Evolutionary conservation across 2,113 vertebrate species (phyloP).

Genomic region (Helogale parvula): DNA sequence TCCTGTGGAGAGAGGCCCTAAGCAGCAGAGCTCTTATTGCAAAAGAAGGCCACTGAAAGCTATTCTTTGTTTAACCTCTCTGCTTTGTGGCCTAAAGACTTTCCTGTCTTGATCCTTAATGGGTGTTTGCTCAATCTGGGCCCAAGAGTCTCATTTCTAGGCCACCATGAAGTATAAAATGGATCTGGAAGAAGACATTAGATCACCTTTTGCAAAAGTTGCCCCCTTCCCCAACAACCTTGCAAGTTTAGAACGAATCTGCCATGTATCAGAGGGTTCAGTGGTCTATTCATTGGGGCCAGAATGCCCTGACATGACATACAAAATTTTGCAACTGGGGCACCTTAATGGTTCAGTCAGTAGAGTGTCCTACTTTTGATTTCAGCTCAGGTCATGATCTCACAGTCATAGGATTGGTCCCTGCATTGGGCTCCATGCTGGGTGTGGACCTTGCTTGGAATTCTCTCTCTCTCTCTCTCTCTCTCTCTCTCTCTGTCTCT

Average conservation of each 20-base stretch:
- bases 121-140: not conserved
- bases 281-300: not conserved
- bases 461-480: too few species aligned
- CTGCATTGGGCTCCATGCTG: too few species aligned
- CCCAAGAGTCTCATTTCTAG: not conserved
- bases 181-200: not conserved
- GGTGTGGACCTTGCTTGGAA: too few species aligned
- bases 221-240: not conserved
- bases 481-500: too few species aligned
- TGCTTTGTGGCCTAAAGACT: not conserved
- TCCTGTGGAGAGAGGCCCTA: not conserved
- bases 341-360: too few species aligned
- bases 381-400: too few species aligned
- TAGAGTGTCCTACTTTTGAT: too few species aligned
- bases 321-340: not conserved
- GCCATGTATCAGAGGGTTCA: too few species aligned
- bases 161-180: not conserved
- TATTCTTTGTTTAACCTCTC: conserved; percentile 49
- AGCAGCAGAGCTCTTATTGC: not conserved
- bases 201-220: not conserved
- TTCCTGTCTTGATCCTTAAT: not conserved
- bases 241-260: not conserved
- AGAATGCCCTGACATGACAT: not conserved
- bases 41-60: not conserved
- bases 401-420: too few species aligned